phyloP scores from a whole-genome alignment of 2,113 vertebrate species.

The Tachycineta bicolor region DNA sequence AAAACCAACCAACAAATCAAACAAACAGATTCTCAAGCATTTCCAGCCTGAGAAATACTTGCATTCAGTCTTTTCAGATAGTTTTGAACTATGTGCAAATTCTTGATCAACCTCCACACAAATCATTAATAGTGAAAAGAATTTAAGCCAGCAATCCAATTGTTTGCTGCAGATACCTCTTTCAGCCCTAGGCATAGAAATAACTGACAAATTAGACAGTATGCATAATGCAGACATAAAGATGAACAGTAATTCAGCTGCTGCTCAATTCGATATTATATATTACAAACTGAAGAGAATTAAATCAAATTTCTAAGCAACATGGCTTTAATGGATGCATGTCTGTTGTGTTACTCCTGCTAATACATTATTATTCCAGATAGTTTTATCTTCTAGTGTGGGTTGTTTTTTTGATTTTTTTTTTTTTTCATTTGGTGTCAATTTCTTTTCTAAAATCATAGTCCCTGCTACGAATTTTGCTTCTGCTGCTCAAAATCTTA shows the following conservation, averaged over 20 bases:
- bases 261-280: not conserved
- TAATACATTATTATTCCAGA: not conserved
- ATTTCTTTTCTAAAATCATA: not conserved
- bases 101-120: not conserved
- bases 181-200: not conserved
- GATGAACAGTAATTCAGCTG: not conserved
- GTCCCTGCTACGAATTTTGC: not conserved
- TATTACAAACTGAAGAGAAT: not conserved
- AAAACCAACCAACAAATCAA: not conserved
- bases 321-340: not conserved
- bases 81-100: not conserved
- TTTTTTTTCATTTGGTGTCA: not conserved
- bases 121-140: not conserved
- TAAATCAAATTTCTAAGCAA: constrained; percentile 26
- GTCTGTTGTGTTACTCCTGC: not conserved
- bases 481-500: not conserved
- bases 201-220: not conserved
- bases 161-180: not conserved
- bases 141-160: not conserved
- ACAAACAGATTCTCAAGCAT: not conserved
- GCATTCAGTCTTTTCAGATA: not conserved
- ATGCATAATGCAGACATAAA: not conserved
- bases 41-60: not conserved
- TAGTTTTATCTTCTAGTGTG: not conserved
- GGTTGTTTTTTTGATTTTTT: too few relatives aligned